Evolutionary conservation across 2,797 vertebrate species (phyloP), one percentile per base, ranked within the genome.

Genomic region (Melanotaenia parkinsoni): DNA sequence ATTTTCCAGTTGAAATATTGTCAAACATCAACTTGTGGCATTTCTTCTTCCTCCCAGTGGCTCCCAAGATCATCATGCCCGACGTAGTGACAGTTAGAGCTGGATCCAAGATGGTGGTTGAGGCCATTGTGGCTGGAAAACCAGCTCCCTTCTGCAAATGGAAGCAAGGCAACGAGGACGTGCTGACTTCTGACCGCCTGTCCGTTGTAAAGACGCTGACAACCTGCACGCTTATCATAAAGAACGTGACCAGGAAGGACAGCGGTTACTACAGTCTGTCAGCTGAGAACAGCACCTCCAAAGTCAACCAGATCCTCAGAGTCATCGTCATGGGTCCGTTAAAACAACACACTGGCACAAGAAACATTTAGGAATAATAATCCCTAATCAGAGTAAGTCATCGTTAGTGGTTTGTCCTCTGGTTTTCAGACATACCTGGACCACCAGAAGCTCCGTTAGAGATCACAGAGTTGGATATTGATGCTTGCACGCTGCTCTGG

Each of bases 401-500:
- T 78, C 72, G 68, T 60, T 51, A 60, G 56, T 63, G 22, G 16
- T 6, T 20, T 13, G 2, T 67, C 1, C 12, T 59, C 3, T 72
- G 4, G 70, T 28, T 60, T 38, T 40, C 91, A 99, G 98, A 99
- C 84, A 95, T 96, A 30, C 98, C 98, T 61, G 98, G 98, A 59
- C 98, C 98, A 1, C 98, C 98, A 58, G 95, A 97, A 82, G 96
- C 92, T 88, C 97, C 98, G 3, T 92, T 99, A 70, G 96, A 97
- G 84, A 94, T 98, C 91, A 92, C 95, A 30, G 98, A 99, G 40
- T 94, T 92, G 82, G 97, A 99, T 32, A 95, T 96, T 0, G 97
- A 99, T 74, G 94, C 95, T n/a, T 99, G 98, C 88, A 95, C 96
- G 4, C 94, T 99, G 63, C 93, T 96, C 7, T 99, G 98, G 98